Conservation (phyloP, 2,888 invertebrate genomes). For the Sylvicola fuscatus region DNA sequence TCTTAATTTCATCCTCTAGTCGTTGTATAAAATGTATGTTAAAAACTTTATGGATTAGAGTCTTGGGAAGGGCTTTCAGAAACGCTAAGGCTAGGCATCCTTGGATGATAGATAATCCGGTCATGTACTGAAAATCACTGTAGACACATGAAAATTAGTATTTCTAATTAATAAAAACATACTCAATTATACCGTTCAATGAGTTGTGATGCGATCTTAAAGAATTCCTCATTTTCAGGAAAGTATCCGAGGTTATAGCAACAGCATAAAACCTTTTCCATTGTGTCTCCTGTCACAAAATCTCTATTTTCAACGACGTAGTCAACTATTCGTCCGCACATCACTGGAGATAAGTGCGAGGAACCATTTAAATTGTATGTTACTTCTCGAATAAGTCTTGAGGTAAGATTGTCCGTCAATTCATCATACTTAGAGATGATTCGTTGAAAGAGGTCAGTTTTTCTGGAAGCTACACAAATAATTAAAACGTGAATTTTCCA, state of each 20-base stretch:
- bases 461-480: constrained; percentile 19
- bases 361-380: constrained; percentile 23
- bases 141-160: no score
- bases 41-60: constrained; percentile 32
- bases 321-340: constrained; percentile 26
- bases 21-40: constrained; percentile 35
- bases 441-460: constrained; percentile 17
- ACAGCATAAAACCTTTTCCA: constrained; percentile 28
- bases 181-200: constrained; percentile 24
- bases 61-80: constrained; percentile 28
- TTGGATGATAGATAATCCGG: constrained; percentile 30
- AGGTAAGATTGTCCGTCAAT: constrained; percentile 20
- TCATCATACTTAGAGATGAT: constrained; percentile 20
- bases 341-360: constrained; percentile 24
- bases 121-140: constrained; percentile 33
- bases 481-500: neutral
- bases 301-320: constrained; percentile 26
- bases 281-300: constrained; percentile 28
- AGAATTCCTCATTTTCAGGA: constrained; percentile 23
- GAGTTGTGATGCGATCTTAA: constrained; percentile 21
- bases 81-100: constrained; percentile 30
- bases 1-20: constrained; percentile 33
- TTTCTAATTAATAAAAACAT: neutral
- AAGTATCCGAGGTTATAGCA: constrained; percentile 30
- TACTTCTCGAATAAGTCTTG: constrained; percentile 26